Evolutionary conservation across 2,888 invertebrate species (phyloP).

Genomic region (Lithophane semibrunnea): DNA sequence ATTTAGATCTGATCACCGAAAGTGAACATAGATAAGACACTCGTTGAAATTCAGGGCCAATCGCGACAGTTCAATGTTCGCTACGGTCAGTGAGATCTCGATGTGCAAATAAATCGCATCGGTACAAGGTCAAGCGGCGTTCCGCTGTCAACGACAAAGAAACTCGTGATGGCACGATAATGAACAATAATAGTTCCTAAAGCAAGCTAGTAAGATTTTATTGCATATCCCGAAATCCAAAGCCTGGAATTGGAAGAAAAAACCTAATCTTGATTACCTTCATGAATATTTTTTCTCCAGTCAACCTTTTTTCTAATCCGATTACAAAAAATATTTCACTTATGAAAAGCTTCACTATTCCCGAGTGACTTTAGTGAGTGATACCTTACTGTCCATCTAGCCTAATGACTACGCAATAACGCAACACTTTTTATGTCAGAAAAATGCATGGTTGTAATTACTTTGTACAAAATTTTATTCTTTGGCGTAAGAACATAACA

Average conservation of each 20-base stretch:
- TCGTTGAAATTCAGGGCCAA: conserved; percentile 35
- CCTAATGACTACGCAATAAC: not conserved
- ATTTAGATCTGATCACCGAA: not conserved
- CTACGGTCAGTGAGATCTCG: conserved; percentile 29
- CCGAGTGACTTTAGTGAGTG: not conserved
- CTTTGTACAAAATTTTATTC: conserved; percentile 58
- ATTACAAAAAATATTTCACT: not conserved
- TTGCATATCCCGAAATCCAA: conserved; percentile 11
- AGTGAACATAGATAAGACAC: conserved; percentile 1
- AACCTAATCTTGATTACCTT: not conserved
- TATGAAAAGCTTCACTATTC: not conserved
- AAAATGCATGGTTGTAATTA: conserved; percentile 13
- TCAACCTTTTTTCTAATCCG: not conserved
- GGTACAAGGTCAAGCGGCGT: conserved; percentile 35
- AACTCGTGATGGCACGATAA: conserved; percentile 4
- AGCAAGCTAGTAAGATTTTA: not conserved
- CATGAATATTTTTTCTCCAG: not conserved
- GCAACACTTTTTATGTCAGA: not conserved
- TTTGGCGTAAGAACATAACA: conserved; percentile 72
- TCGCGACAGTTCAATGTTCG: conserved; percentile 35
- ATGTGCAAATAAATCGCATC: conserved; percentile 48
- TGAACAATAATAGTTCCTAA: conserved; percentile 29
- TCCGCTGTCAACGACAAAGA: conserved; percentile 21
- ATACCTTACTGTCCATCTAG: not conserved
- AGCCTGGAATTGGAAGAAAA: not conserved